Conservation (phyloP, 2,888 invertebrate species). For the Morinoia aosen region DNA sequence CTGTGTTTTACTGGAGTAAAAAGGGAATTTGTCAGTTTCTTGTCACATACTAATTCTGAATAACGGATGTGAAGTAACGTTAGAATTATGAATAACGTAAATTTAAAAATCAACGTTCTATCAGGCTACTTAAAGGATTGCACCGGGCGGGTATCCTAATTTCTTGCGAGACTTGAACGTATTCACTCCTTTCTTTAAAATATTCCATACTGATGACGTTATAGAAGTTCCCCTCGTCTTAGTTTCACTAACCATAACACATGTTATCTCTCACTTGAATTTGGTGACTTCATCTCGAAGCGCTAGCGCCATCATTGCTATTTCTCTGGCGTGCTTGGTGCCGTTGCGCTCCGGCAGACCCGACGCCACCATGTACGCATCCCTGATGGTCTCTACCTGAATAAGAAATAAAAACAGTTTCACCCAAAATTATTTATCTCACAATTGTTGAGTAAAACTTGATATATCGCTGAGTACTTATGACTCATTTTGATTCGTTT, state of each 20-base stretch:
- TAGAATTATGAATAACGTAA: not conserved
- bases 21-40: not conserved
- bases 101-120: not conserved
- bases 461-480: too few relatives aligned
- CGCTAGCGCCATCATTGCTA: slow-evolving; percentile 91
- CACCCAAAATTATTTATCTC: too few relatives aligned
- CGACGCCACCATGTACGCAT: slow-evolving; percentile 95
- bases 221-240: not conserved
- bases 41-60: not conserved
- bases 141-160: too few relatives aligned
- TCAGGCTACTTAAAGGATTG: not conserved
- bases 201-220: not conserved
- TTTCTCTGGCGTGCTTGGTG: slow-evolving; percentile 89
- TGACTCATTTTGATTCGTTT: too few relatives aligned
- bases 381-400: slow-evolving; percentile 93
- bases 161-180: not conserved
- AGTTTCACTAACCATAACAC: not conserved
- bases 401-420: not conserved
- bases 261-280: slow-evolving; percentile 75
- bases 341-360: slow-evolving; percentile 93
- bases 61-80: not conserved
- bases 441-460: too few relatives aligned
- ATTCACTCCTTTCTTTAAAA: not conserved
- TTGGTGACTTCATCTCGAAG: slow-evolving; percentile 86
- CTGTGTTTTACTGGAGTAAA: not conserved